Percentiles rank a stretch among this genome's conserved stretches.
Evolutionary conservation across 2,113 vertebrate genomes (phyloP).

Genomic region (Clarias batrachus): DNA sequence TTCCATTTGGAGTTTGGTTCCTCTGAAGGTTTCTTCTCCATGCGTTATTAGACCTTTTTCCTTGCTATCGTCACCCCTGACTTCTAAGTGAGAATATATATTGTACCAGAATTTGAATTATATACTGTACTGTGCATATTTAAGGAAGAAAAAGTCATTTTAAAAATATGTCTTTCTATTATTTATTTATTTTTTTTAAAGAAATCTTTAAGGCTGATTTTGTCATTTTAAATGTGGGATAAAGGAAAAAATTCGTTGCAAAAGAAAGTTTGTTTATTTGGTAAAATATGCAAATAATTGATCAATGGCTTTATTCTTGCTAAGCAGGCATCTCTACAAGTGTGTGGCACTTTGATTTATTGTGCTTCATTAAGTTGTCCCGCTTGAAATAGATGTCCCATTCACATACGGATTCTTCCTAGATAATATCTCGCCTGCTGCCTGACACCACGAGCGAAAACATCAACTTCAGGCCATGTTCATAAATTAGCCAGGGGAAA

Average conservation of each 20-base stretch:
- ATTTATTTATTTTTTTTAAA: too few species aligned
- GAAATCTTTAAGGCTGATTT: too few species aligned
- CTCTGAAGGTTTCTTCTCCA: neutral
- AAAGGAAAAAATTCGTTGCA: neutral
- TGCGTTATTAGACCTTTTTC: neutral
- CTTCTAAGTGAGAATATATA: neutral
- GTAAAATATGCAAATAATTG: conserved; percentile 20
- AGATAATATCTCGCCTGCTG: neutral
- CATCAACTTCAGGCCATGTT: conserved; percentile 8
- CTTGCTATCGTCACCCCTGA: neutral
- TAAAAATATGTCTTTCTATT: too few species aligned
- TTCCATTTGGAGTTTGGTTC: neutral
- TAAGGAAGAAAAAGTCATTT: too few species aligned
- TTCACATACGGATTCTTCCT: conserved; percentile 6
- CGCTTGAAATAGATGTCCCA: neutral
- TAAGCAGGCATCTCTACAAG: conserved; percentile 20
- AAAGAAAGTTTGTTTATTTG: neutral
- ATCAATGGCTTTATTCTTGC: conserved; percentile 18
- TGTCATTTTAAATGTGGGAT: neutral
- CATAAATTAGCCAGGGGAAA: conserved; percentile 10
- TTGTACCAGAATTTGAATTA: neutral
- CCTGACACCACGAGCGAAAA: neutral
- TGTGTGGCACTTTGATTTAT: conserved; percentile 17
- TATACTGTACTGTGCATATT: too few species aligned
- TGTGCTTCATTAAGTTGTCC: conserved; percentile 31